Percentiles rank a stretch among this genome's conserved stretches.
Conservation (phyloP, 2,113 vertebrate genomes). For the Thunnus thynnus region DNA sequence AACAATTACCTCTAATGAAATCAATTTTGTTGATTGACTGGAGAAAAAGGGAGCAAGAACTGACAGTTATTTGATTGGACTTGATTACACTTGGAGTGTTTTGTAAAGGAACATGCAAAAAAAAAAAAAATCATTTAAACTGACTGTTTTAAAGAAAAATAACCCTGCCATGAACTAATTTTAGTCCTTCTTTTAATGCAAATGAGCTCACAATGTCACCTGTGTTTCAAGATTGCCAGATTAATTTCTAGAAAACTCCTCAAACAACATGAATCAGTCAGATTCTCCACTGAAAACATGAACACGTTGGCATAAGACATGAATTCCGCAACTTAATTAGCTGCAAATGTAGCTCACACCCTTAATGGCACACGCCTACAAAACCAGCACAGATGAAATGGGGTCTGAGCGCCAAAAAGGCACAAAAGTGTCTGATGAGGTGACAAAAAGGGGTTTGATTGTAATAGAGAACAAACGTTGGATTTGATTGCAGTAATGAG, state of each 20-base stretch:
- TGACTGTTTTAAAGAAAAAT: background rate
- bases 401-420: conserved; percentile 6
- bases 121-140: background rate
- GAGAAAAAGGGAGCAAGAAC: conserved; percentile 19
- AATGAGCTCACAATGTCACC: background rate
- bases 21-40: conserved; percentile 54
- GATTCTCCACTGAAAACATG: background rate
- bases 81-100: conserved; percentile 47
- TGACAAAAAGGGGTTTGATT: conserved; percentile 65
- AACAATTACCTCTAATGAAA: conserved; percentile 70
- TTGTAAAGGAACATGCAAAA: background rate
- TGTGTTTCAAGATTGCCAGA: background rate
- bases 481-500: conserved; percentile 70
- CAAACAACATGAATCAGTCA: background rate
- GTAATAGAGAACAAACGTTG: conserved; percentile 55
- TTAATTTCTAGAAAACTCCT: background rate
- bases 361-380: background rate
- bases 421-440: conserved; percentile 64
- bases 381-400: conserved; percentile 5
- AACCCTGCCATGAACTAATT: background rate
- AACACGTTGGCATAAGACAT: background rate
- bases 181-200: background rate
- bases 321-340: background rate
- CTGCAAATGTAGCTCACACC: background rate
- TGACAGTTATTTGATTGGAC: conserved; percentile 55